A percentile compares a stretch with the other conserved stretches of the same genome.
These are phyloP conservation scores for Brachystomella parvula DNA, from an alignment of 1,140 invertebrate species.

Conservation along the genomic window DNA sequence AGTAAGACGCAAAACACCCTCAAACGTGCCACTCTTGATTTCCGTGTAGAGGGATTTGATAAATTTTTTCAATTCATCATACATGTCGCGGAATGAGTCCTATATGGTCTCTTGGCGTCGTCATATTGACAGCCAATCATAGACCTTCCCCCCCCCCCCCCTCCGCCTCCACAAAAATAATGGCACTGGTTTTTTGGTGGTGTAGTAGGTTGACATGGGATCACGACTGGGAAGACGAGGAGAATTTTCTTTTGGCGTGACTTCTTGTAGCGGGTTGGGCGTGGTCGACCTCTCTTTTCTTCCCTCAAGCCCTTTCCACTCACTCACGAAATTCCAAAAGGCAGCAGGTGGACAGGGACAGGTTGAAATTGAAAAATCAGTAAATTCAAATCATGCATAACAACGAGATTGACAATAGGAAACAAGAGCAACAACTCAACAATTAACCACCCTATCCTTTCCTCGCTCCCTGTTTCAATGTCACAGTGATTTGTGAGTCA, in stretches of 20 bases:
- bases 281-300: conserved; percentile 8
- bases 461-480: neutral
- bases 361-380: neutral
- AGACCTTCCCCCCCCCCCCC: neutral
- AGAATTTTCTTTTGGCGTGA: conserved; percentile 1
- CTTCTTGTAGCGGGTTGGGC: neutral
- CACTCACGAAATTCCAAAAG: conserved; percentile 4
- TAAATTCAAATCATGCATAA: neutral
- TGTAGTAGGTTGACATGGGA: neutral
- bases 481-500: neutral
- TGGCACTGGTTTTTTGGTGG: neutral
- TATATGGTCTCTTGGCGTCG: no score
- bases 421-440: neutral
- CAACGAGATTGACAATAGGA: neutral
- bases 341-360: neutral
- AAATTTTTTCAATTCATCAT: neutral
- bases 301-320: conserved; percentile 1
- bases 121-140: neutral
- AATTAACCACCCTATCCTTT: neutral
- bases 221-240: neutral
- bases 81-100: neutral
- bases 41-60: neutral
- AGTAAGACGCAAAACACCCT: neutral
- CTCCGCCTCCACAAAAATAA: neutral
- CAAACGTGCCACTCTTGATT: neutral